phyloP scores from a whole-genome alignment of 2,888 invertebrate species.

The Eretmocerus hayati region DNA sequence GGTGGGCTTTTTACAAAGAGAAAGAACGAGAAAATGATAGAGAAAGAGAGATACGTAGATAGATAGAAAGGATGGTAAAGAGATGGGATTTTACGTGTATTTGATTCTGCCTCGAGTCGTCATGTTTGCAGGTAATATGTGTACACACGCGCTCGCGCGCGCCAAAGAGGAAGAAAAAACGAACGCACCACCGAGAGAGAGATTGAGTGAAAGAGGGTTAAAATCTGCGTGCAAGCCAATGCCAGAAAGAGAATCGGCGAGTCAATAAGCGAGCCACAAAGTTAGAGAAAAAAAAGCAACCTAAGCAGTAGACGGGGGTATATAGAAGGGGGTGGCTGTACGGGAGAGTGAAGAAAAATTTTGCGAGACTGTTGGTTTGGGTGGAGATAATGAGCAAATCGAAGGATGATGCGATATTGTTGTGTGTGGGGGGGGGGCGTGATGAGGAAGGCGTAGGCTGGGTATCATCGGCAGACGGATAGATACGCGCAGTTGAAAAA shows the following conservation, averaged over 20 bases:
- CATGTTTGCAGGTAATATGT: constrained; percentile 27
- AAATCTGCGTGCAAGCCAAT: no score
- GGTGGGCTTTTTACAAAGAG: constrained; percentile 6
- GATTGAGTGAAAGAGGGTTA: no score
- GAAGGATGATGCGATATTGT: constrained; percentile 13
- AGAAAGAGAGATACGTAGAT: not conserved
- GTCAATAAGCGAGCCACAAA: constrained; percentile 25
- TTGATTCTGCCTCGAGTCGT: constrained; percentile 34
- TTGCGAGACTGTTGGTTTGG: not conserved
- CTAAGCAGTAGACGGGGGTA: constrained; percentile 26
- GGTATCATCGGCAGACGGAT: no score
- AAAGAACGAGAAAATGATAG: not conserved
- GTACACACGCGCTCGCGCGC: constrained; percentile 19
- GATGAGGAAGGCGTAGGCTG: no score
- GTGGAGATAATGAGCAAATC: constrained; percentile 16
- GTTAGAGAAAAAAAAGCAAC: constrained; percentile 30
- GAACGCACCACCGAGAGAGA: not conserved
- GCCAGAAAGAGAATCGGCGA: constrained; percentile 19
- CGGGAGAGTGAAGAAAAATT: constrained; percentile 15
- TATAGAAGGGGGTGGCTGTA: not conserved
- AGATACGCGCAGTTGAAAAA: no score
- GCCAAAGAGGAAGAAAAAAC: no score
- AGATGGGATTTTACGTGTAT: constrained; percentile 1
- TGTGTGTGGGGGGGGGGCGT: not conserved
- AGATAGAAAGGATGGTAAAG: not conserved